Evolutionary conservation across 2,888 invertebrate genomes (phyloP).

Genomic region (Nemotelus nigrinus): DNA sequence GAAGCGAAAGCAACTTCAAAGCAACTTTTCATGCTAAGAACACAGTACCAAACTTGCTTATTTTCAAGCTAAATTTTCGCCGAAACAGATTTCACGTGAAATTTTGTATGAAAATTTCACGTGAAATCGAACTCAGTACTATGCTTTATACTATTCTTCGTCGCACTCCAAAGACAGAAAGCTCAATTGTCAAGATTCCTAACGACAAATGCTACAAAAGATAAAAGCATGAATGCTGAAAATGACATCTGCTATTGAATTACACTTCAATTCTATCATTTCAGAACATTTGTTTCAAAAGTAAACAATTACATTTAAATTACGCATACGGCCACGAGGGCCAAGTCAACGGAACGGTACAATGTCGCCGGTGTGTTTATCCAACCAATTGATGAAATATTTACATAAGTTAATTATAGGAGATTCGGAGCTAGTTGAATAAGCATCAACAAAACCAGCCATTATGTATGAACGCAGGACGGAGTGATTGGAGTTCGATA

Average conservation of each 20-base stretch:
- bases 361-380: constrained; percentile 46
- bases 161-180: not conserved
- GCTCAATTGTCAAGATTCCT: not conserved
- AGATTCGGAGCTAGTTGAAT: constrained; percentile 22
- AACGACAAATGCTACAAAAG: not conserved
- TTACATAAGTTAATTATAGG: constrained; percentile 52
- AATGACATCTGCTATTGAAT: constrained; percentile 52
- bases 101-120: too few relatives aligned
- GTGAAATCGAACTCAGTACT: too few relatives aligned
- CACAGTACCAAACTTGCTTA: too few relatives aligned
- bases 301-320: constrained; percentile 52
- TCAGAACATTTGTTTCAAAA: constrained; percentile 51
- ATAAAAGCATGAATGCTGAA: constrained; percentile 47
- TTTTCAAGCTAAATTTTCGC: too few relatives aligned
- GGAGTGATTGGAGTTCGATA: not conserved
- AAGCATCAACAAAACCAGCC: constrained; percentile 14
- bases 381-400: constrained; percentile 51
- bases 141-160: too few relatives aligned
- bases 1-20: too few relatives aligned
- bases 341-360: constrained; percentile 21
- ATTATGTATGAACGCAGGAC: not conserved
- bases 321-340: constrained; percentile 42
- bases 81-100: too few relatives aligned
- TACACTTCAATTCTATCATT: constrained; percentile 51
- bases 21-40: too few relatives aligned